Evolutionary conservation across 2,888 invertebrate species (phyloP), one percentile per base, ranked within the genome.

Genomic region (Hypselothyrea guttata): DNA sequence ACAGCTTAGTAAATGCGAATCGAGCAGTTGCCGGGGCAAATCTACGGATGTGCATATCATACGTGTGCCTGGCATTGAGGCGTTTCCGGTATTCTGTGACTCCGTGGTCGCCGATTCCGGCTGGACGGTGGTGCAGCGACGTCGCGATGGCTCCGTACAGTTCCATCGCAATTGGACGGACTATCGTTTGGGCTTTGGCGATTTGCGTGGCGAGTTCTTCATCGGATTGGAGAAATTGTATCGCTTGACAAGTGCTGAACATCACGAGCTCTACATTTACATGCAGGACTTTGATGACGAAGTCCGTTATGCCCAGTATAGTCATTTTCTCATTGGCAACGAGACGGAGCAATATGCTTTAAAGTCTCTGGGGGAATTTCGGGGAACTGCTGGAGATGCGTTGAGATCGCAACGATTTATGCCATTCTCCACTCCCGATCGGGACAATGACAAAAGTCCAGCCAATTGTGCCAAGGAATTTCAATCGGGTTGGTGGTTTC

Each of bases 401-500:
- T 84, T 94, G 35, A 89, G 90, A 0, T 93, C 93, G 74, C 94
- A 94, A 68, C 93, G 92, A 1, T 93, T 93, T 0, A 92, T 92
- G 78, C 92, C 93, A 83, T 94, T 94, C 77, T 93, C 94, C 0
- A 93, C 94, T 0, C 90, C 89, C 27, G 94, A 94, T 81, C 86
- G 91, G 22, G 94, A 94, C 83, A 93, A 93, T 59, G 94, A 94
- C 75, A 91, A 91, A 8, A 93, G 93, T 92, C 90, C 7, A 0
- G 93, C 93, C 1, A 92, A 92, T 48, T 94, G 94, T 84, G 93
- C 94, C 0, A 86, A 90, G 28, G 91, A 93, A 49, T 94, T 94
- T 67, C 91, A 91, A 0, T 94, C 94, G 0, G 94, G 93, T 1
- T 94, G 94, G 94, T 94, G 94, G 94, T 94, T 93, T 84, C 92